Evolutionary conservation across 2,113 vertebrate genomes (phyloP), one percentile per base, ranked within the genome.

Genomic region (Taurulus bubalis): DNA sequence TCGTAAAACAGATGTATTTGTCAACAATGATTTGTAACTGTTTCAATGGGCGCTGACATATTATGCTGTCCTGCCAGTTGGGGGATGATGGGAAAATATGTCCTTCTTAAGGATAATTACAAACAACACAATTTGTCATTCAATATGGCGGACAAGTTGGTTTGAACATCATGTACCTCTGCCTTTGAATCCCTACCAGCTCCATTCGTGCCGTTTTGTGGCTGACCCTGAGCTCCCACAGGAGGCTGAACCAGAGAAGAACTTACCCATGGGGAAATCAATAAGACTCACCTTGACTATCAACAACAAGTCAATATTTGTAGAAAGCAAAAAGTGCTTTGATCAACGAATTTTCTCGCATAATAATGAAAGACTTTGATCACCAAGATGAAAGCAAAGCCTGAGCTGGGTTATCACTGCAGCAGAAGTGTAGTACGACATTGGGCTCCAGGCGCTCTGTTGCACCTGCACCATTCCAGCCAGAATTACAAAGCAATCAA

Each of bases 321-420:
- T 74, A 58, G 24, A 74, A 34, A 49, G 77, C 22, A 84, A 73
- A 80, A 79, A 18, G 26, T 51, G 40, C 75, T 85, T 79, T 90
- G 75, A 85, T 73, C 77, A 77, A 79, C 34, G 59, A 0, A 42
- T 80, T 75, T 49, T 51, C 18, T 64, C 1, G 12, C 7, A 16
- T 56, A 67, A 68, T 77, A 66, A 64, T 30, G 42, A 67, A 72
- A 79, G 18, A 73, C 71, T 82, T 82, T 81, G 73, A 90, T 87
- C 73, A 47, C 42, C 40, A 3, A 76, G 80, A 82, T 84, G 47
- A 87, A 83, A 85, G 58, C 56, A 72, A 82, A 65, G 26, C 72
- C 67, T 28, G 38, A 80, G 64, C 28, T 30, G 55, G 24, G 56
- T 68, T 58, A 12, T 51, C 45, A 59, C 47, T 26, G n/a, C 42